Base-by-base conservation (phyloP, 2,888 invertebrate species). In the Pemphredon lugubris region DNA sequence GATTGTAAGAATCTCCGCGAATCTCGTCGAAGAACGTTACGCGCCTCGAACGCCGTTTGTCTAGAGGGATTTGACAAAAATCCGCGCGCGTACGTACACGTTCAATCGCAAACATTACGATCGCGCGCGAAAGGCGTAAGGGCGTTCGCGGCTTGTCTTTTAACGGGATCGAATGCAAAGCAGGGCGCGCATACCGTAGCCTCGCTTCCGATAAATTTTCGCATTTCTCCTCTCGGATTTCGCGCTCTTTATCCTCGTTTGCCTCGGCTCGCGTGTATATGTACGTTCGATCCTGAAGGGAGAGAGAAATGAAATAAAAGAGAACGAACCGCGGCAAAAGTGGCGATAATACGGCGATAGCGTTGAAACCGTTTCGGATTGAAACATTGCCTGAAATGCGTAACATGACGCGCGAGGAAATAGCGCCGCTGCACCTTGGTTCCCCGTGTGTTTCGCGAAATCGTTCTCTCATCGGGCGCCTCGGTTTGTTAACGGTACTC, bases 121-220 rank as follows among this genome's bases (percentile, higher is more conserved):
- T n/a, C n/a, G n/a, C n/a, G n/a, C n/a, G n/a, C n/a, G n/a, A n/a
- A n/a, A n/a, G 3, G 34, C 57, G 66, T 57, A 51, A 50, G 50
- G 66, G 47, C 34, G 57, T 59, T 30, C 53, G n/a, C n/a, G 45
- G 44, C 39, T 53, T 42, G 77, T 60, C 61, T 77, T 71, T 77
- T 78, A 77, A 78, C 77, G 77, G 77, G 69, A 77, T 66, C 68
- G 57, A 79, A 78, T 79, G 79, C 63, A 73, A 77, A 73, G 53
- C 75, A 70, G 68, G 4, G 13, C 30, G 32, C 39, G 13, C 23
- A 18, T 32, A 21, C n/a, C n/a, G n/a, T n/a, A 18, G 23, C 39
- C 26, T 45, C 14, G 44, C 21, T 58, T 34, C 58, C 45, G 61
- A 67, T 61, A 61, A 67, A 67, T 55, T 48, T 68, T 68, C 61